Percentiles rank a stretch among this genome's conserved stretches.
phyloP scores from a whole-genome alignment of 2,888 invertebrate species.

The Netelia virgata region DNA sequence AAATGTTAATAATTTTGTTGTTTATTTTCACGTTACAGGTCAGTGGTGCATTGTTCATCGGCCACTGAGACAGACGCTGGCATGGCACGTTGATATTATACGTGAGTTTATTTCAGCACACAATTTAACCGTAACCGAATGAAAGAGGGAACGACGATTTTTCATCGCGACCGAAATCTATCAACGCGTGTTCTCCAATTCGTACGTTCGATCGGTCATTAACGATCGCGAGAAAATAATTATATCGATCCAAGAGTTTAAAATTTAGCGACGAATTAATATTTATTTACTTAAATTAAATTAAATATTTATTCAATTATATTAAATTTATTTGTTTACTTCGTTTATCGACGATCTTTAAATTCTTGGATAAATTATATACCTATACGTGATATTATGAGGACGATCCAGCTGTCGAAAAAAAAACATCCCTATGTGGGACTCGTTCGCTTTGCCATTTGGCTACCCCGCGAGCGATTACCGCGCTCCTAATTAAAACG shows the following conservation, averaged over 20 bases:
- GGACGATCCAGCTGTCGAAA: constrained; percentile 46
- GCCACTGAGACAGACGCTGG: constrained; percentile 78
- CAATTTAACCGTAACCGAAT: constrained; percentile 22
- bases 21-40: constrained; percentile 77
- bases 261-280: too few relatives aligned
- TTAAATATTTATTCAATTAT: too few relatives aligned
- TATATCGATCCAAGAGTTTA: too few relatives aligned
- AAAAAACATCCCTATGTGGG: not conserved
- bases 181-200: too few relatives aligned
- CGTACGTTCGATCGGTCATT: too few relatives aligned
- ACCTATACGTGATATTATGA: not conserved
- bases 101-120: constrained; percentile 77
- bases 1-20: constrained; percentile 34
- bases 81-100: constrained; percentile 77
- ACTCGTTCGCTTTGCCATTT: constrained; percentile 14
- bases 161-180: not conserved
- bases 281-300: too few relatives aligned
- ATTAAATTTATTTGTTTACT: too few relatives aligned
- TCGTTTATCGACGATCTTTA: too few relatives aligned
- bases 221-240: too few relatives aligned
- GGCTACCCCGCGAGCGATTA: constrained; percentile 75
- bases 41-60: constrained; percentile 82
- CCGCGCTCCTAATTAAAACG: constrained; percentile 83
- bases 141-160: constrained; percentile 17
- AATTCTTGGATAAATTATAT: too few relatives aligned